Conservation (phyloP, 1,140 invertebrate genomes). For the Mizuhopecten yessoensis region DNA sequence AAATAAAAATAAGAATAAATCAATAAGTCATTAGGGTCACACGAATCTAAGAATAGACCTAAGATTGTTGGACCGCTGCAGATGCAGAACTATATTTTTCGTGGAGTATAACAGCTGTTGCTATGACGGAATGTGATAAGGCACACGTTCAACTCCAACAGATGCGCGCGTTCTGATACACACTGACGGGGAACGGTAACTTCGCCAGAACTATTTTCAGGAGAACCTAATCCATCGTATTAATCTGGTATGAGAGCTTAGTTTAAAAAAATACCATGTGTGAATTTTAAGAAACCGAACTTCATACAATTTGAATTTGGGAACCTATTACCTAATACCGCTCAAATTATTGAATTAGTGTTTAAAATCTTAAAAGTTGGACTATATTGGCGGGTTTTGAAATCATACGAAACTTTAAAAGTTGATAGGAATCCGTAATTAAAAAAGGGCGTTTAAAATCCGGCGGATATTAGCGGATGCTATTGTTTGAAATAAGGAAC, state of each 20-base stretch:
- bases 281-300: background rate
- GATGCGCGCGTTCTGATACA: conserved; percentile 15
- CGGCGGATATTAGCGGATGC: no score
- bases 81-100: conserved; percentile 10
- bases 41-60: background rate
- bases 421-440: background rate
- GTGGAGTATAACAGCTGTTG: background rate
- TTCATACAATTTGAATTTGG: background rate
- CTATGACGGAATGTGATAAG: conserved; percentile 37
- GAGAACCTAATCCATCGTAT: background rate
- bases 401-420: no score
- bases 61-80: background rate
- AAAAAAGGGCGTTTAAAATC: background rate
- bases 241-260: background rate
- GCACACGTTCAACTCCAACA: conserved; percentile 12
- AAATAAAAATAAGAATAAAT: no score
- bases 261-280: background rate
- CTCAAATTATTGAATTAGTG: no score
- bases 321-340: no score
- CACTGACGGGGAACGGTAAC: background rate
- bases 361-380: no score
- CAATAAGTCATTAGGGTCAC: no score
- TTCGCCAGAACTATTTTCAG: background rate
- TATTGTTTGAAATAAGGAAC: no score
- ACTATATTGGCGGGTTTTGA: no score